Percentiles rank a stretch among this genome's conserved stretches.
These are phyloP conservation scores for Pygmarrhopalites habei DNA, from an alignment of 1,140 invertebrate species.

Conservation along the genomic window DNA sequence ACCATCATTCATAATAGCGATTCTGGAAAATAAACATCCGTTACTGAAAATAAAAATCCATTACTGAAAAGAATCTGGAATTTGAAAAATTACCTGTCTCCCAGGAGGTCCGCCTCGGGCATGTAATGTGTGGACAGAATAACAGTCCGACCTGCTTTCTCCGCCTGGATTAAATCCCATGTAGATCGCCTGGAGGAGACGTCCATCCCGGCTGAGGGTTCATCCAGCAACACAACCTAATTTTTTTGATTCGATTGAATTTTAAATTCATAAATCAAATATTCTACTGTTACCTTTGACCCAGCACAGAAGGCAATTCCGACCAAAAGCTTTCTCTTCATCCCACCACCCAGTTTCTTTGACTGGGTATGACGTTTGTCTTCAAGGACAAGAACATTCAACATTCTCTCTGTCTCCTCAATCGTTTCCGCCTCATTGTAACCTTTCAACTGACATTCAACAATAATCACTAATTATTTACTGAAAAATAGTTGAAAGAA, in stretches of 20 bases:
- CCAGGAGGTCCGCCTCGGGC: conserved; percentile 35
- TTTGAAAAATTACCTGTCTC: too few species aligned
- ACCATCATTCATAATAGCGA: conserved; percentile 55
- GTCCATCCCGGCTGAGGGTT: conserved; percentile 67
- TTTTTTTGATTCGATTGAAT: not conserved
- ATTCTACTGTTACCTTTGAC: too few species aligned
- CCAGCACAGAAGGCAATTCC: conserved; percentile 70
- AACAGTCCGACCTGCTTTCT: not conserved
- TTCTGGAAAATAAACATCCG: too few species aligned
- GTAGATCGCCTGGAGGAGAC: conserved; percentile 76
- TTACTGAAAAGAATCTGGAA: too few species aligned
- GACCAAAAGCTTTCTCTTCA: conserved; percentile 75
- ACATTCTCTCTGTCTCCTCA: conserved; percentile 8
- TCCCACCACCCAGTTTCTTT: conserved; percentile 71
- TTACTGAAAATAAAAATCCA: too few species aligned
- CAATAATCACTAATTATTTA: too few species aligned
- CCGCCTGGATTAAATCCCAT: conserved; percentile 63
- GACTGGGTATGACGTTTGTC: conserved; percentile 58
- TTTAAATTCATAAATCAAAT: not conserved
- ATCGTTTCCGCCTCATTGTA: not conserved
- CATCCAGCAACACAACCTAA: conserved; percentile 34
- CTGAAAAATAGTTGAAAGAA: too few species aligned
- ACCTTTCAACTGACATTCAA: conserved; percentile 23
- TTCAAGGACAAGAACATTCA: conserved; percentile 48
- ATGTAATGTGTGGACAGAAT: conserved; percentile 52